A percentile compares a stretch with the other conserved stretches of the same genome.
phyloP scores from a whole-genome alignment of 2,888 invertebrate species.

The Cryptocephalus moraei region DNA sequence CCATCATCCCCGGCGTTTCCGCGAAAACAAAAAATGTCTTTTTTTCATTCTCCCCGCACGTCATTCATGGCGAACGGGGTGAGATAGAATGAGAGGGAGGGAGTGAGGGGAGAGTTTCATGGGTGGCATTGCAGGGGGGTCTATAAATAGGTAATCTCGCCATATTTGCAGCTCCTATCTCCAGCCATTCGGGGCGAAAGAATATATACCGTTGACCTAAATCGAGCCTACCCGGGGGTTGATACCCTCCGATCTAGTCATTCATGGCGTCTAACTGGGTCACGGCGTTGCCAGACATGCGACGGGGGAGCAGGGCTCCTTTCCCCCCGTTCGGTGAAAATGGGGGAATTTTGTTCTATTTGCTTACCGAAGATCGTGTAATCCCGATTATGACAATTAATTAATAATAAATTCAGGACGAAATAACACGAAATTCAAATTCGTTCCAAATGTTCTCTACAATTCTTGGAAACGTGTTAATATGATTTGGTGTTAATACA shows the following conservation, averaged over 20 bases:
- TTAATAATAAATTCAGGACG: too few species aligned
- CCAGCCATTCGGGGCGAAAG: conserved; percentile 5
- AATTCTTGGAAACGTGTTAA: too few species aligned
- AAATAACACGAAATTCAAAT: too few species aligned
- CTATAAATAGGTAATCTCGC: conserved; percentile 10
- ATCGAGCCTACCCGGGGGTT: conserved; percentile 33
- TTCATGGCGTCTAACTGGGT: conserved; percentile 28
- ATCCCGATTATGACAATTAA: too few species aligned
- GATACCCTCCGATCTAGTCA: conserved; percentile 32
- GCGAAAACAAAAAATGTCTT: not conserved
- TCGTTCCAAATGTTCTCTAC: too few species aligned
- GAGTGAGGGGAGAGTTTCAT: too few species aligned
- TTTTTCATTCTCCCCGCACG: not conserved
- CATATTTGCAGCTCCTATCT: conserved; percentile 6
- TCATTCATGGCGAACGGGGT: not conserved
- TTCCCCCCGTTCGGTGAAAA: not conserved
- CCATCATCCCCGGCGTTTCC: too few species aligned
- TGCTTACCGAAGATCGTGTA: too few species aligned
- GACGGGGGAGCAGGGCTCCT: not conserved
- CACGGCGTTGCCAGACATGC: conserved; percentile 12
- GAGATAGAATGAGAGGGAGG: too few species aligned
- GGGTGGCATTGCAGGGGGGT: not conserved
- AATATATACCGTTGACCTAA: conserved; percentile 12
- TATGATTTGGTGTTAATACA: too few species aligned
- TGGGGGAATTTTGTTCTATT: too few species aligned